These are phyloP conservation scores for Cygnus buccinator DNA, from an alignment of 2,113 vertebrate genomes.

Conservation along the genomic window DNA sequence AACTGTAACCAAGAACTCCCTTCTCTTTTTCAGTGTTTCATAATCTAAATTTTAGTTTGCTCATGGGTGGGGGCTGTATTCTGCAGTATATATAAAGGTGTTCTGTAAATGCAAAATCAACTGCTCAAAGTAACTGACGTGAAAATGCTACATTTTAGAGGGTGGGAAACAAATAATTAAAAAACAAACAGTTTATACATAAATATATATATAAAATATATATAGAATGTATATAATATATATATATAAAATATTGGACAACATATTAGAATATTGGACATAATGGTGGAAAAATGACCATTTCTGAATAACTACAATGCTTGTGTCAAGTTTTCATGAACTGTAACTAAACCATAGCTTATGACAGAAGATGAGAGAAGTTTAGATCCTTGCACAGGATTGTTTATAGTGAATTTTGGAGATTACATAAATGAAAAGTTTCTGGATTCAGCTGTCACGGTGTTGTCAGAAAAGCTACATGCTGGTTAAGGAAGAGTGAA, in stretches of 20 bases:
- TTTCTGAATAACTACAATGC: neutral
- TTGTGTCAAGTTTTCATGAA: neutral
- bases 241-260: neutral
- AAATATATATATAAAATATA: neutral
- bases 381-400: neutral
- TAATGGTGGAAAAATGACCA: neutral
- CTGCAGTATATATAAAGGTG: neutral
- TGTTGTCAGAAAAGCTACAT: conserved; percentile 3
- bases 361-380: neutral
- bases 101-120: neutral
- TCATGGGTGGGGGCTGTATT: neutral
- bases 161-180: neutral
- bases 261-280: neutral
- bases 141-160: neutral
- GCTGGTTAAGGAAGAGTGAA: conserved; percentile 11
- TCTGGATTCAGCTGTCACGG: neutral
- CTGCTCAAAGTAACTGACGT: neutral
- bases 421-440: neutral
- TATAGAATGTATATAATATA: neutral
- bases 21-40: neutral
- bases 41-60: neutral
- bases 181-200: neutral
- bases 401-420: neutral
- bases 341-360: neutral
- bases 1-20: neutral